phyloP scores from a whole-genome alignment of 1,140 invertebrate genomes.

The Megalopta genalis region DNA sequence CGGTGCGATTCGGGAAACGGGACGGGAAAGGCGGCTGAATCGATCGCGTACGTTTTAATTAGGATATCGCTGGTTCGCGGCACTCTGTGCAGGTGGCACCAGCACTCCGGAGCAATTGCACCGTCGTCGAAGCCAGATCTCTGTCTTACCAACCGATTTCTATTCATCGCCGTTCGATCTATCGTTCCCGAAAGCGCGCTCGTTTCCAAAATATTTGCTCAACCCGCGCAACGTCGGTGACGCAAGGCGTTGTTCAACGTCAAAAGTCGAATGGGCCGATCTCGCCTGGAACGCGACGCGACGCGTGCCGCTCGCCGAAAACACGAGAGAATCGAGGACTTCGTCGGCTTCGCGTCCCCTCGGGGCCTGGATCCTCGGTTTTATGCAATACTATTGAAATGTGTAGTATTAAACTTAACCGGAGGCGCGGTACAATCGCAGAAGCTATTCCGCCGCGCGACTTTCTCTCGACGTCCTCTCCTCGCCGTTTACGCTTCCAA shows the following conservation, averaged over 20 bases:
- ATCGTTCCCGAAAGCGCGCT: background rate
- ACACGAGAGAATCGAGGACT: background rate
- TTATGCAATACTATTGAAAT: conserved; percentile 11
- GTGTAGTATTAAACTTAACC: conserved; percentile 18
- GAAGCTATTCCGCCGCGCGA: background rate
- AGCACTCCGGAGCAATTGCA: too few species aligned
- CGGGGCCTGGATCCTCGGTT: background rate
- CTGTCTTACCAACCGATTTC: background rate
- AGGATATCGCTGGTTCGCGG: background rate
- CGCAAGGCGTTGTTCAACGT: background rate
- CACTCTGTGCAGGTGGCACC: conserved; percentile 11
- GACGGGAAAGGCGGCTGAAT: background rate
- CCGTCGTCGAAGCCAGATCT: conserved; percentile 4
- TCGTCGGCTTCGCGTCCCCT: background rate
- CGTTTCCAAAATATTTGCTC: background rate
- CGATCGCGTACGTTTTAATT: background rate
- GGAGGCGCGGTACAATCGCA: background rate
- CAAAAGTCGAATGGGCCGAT: background rate
- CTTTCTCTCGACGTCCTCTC: conserved; percentile 26
- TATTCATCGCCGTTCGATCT: too few species aligned
- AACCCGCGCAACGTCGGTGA: background rate
- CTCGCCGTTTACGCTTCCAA: background rate
- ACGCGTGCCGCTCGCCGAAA: background rate
- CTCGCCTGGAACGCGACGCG: background rate
- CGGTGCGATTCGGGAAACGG: background rate